Evolutionary conservation across 2,888 invertebrate genomes (phyloP), one percentile per base, ranked within the genome.

Genomic region (Sesia bembeciformis): DNA sequence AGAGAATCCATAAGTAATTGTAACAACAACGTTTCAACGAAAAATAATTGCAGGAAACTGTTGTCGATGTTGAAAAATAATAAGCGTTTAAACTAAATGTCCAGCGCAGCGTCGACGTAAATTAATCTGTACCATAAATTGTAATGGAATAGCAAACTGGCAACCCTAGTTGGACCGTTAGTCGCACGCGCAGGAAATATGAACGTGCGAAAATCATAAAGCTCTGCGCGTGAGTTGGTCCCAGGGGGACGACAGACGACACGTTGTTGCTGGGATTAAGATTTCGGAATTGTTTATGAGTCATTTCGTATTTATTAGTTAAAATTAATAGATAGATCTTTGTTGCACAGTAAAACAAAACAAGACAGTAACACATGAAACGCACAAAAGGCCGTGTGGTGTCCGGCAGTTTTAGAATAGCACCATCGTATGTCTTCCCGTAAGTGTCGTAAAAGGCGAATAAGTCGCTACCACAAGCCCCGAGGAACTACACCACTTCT

Each of bases 161-260:
- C 66, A 68, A 66, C 76, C 76, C 75, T 77, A 67, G 64, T 57
- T 50, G 63, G 53, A 66, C 78, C 75, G 77, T 78, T 76, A 77
- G 64, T 54, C 62, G 63, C 55, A 46, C 58, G 56, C 56, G 57
- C 55, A 50, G 7, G 51, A 49, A 56, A 56, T 56, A 78, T 79
- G 70, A 67, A 70, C 73, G 80, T 77, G 80, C 78, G 76, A 81
- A 81, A 81, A 78, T 79, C 78, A 77, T 81, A 82, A 81, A 80
- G 66, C 65, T 60, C 40, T 4, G 40, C 53, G 52, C 8, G 51
- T 39, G 53, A 38, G 50, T 49, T 4, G 50, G 23, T 46, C 46
- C 46, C 4, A 46, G 39, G 49, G 52, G 41, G 40, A 51, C 51
- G 55, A 56, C 53, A 53, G 43, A 46, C 50, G 40, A 43, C 53